Base-by-base conservation (phyloP, 2,113 vertebrate species). In the Ictalurus punctatus region DNA sequence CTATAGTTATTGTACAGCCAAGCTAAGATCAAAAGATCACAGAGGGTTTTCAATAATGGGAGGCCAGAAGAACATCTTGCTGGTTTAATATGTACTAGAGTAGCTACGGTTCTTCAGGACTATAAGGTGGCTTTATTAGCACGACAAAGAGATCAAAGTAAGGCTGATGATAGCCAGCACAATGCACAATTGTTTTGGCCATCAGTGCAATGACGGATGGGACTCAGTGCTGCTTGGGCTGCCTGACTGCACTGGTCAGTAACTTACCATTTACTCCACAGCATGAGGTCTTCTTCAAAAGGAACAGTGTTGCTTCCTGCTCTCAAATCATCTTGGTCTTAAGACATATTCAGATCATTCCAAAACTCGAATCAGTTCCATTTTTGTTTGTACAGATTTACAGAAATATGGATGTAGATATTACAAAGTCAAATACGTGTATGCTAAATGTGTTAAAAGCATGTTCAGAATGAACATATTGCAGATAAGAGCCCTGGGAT, bases 111-210 rank as follows among this genome's bases (percentile, higher is more conserved):
- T 61, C 65, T 80, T 78, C 25, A 44, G 76, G 85, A 54, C 74
- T 80, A 69, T 80, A 59, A 86, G 63, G 88, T 85, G 79, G 69
- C 67, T 48, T 61, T 59, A 87, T 90, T 91, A 87, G 87, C 87
- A 90, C 86, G 73, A 90, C 85, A 91, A 54, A 79, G 85, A 90
- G 85, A 87, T 91, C 91, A 91, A 89, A 91, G 76, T 73, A 52
- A 52, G 83, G 58, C 44, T 52, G 59, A 63, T 87, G 89, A 91
- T 86, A 54, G 73, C 90, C 78, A 85, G 81, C 17, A 78, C 58
- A 89, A 19, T 67, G 82, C 78, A 87, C 85, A 54, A 83, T 89
- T 89, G 89, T 87, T 87, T 78, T 48, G 30, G 30, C 86, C 30
- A 85, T 91, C 86, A 76, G 71, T 34, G 54, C 10, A 30, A 19